A percentile compares a stretch with the other conserved stretches of the same genome.
Evolutionary conservation across 2,113 vertebrate species (phyloP).

Genomic region (Coracopsis vasa): DNA sequence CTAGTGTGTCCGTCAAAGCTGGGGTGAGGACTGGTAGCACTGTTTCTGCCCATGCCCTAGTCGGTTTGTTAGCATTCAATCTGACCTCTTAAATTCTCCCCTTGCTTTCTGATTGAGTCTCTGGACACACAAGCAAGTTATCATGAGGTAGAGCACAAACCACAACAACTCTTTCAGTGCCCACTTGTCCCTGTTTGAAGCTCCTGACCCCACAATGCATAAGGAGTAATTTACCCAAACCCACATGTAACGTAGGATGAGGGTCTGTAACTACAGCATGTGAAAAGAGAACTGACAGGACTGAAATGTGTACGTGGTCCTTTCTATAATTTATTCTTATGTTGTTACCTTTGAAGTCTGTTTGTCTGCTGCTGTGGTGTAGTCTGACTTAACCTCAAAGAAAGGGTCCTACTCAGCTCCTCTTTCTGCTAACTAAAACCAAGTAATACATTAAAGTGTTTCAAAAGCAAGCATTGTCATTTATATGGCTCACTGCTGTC

Average conservation of each 20-base stretch:
- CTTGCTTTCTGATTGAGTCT: neutral
- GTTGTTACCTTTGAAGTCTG: neutral
- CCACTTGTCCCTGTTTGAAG: neutral
- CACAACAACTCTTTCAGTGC: neutral
- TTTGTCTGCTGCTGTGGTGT: neutral
- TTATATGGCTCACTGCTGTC: neutral
- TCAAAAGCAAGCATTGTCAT: neutral
- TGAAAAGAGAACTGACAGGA: neutral
- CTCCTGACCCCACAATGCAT: neutral
- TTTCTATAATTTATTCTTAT: neutral
- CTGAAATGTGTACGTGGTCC: neutral
- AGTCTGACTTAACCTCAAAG: neutral
- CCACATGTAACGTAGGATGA: neutral
- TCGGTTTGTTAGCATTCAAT: neutral
- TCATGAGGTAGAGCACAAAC: neutral
- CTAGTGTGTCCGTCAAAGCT: neutral
- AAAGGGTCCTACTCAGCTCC: neutral
- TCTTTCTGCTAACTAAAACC: neutral
- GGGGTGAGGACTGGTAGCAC: neutral
- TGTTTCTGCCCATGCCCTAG: neutral
- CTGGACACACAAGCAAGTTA: neutral
- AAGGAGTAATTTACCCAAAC: neutral
- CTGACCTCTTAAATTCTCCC: neutral
- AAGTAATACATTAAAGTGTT: neutral
- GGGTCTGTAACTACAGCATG: neutral